Conservation (phyloP, 2,797 vertebrate species). For the Mus caroli region DNA sequence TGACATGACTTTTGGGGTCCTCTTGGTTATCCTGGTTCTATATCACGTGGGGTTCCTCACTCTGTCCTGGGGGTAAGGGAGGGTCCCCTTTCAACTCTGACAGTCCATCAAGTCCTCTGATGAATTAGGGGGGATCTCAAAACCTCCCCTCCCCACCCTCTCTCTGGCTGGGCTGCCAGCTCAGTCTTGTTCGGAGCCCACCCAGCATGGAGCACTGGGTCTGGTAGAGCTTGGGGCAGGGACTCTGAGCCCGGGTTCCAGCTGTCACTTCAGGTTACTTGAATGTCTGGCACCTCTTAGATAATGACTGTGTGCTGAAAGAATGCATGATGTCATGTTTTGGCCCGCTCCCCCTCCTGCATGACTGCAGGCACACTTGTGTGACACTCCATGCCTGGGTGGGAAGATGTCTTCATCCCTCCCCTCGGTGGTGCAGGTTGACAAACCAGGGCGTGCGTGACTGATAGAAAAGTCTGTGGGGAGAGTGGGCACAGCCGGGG, state of each 20-base stretch:
- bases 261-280: background rate
- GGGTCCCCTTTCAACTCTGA: background rate
- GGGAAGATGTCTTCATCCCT: too few relatives aligned
- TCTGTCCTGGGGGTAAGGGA: background rate
- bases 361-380: background rate
- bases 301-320: background rate
- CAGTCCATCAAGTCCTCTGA: background rate
- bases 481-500: background rate
- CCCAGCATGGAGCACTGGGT: too few relatives aligned
- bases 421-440: background rate
- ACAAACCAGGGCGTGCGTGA: fast-evolving
- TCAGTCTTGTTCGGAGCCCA: background rate
- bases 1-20: background rate
- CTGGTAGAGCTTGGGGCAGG: background rate
- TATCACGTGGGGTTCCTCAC: background rate
- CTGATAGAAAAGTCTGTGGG: background rate
- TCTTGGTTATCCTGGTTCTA: background rate
- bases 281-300: background rate
- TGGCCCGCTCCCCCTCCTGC: background rate
- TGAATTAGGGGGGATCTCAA: background rate
- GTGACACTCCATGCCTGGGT: background rate
- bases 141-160: background rate
- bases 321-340: background rate
- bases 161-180: background rate
- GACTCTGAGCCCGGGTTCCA: background rate